phyloP scores from a whole-genome alignment of 2,113 vertebrate species.

The Acinonyx jubatus region DNA sequence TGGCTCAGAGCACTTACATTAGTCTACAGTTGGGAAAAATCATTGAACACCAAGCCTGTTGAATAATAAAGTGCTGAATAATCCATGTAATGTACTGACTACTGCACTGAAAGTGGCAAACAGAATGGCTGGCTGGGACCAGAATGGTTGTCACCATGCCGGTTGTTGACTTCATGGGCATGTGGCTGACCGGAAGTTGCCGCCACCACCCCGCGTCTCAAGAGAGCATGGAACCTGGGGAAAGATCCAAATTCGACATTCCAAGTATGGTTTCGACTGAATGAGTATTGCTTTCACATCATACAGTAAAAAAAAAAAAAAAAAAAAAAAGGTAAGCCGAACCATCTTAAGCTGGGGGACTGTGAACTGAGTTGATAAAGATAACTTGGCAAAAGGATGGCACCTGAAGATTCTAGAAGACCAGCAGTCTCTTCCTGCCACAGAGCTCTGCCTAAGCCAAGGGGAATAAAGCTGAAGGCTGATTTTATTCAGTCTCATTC shows the following conservation, averaged over 20 bases:
- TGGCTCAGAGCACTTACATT: not conserved
- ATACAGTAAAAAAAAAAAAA: not conserved
- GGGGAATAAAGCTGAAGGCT: not conserved
- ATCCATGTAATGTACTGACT: not conserved
- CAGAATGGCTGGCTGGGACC: not conserved
- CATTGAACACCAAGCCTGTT: not conserved
- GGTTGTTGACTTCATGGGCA: not conserved
- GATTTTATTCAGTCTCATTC: not conserved
- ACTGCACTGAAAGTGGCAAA: not conserved
- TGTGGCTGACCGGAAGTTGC: not conserved
- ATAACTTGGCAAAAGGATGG: too few species aligned
- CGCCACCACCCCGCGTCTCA: not conserved
- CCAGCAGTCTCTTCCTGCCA: rapidly evolving
- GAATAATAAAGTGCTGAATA: not conserved
- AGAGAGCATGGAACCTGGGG: not conserved
- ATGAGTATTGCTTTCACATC: not conserved
- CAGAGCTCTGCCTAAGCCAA: not conserved
- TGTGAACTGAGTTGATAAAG: not conserved
- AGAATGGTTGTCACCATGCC: not conserved
- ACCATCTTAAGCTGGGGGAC: not conserved
- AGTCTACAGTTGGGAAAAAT: not conserved
- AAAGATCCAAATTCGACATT: not conserved
- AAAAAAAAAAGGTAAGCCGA: not conserved
- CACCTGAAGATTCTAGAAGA: not conserved
- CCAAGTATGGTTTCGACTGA: not conserved